Evolutionary conservation across 2,797 vertebrate species (phyloP).

Genomic region (Pelobates cultripes): DNA sequence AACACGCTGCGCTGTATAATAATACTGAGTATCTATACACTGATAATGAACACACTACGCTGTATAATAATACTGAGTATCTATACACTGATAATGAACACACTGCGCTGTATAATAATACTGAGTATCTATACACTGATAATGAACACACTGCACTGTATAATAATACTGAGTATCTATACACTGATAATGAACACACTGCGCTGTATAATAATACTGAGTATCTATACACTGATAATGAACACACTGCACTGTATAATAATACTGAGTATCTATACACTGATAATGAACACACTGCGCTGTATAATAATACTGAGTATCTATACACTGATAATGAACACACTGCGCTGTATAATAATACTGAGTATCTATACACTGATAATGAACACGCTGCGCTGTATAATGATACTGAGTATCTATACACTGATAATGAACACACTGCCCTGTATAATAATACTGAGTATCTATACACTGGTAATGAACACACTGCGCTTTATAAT

Average conservation of each 20-base stretch:
- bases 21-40: background rate
- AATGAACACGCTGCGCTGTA: background rate
- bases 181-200: background rate
- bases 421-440: background rate
- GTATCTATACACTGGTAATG: background rate
- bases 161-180: background rate
- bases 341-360: background rate
- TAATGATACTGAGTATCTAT: background rate
- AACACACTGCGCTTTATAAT: background rate
- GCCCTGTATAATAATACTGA: background rate
- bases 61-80: background rate
- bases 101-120: background rate
- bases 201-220: background rate
- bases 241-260: background rate
- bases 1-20: background rate
- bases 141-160: background rate
- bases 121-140: background rate
- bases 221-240: conserved; percentile 1
- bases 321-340: background rate
- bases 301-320: background rate
- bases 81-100: background rate
- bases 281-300: background rate
- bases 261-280: background rate
- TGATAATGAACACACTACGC: background rate
- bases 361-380: background rate